phyloP scores from a whole-genome alignment of 1,140 invertebrate genomes.

The Leptinotarsa texana region DNA sequence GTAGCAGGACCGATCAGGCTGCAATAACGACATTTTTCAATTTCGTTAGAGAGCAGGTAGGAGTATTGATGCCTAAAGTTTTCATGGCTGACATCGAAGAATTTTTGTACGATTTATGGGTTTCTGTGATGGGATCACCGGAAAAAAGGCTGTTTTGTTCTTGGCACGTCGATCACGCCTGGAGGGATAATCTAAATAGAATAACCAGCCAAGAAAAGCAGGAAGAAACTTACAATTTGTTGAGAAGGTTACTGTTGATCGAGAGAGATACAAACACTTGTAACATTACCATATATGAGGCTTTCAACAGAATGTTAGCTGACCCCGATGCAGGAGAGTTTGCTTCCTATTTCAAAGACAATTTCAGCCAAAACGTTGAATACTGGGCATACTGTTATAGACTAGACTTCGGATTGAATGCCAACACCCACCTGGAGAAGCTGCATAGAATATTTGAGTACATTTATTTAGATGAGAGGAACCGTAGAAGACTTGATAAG shows the following conservation, averaged over 20 bases:
- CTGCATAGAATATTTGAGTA: constrained; percentile 23
- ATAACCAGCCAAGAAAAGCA: constrained; percentile 12
- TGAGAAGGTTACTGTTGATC: not conserved
- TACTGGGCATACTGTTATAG: constrained; percentile 27
- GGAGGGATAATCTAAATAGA: constrained; percentile 28
- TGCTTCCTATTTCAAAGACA: constrained; percentile 21
- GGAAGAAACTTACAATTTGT: not conserved
- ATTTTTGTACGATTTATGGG: constrained; percentile 32
- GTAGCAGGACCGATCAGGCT: constrained; percentile 13
- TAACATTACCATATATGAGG: not conserved
- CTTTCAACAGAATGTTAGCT: not conserved
- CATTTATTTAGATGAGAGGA: constrained; percentile 18
- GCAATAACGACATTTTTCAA: constrained; percentile 29
- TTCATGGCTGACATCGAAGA: constrained; percentile 37
- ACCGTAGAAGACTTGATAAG: not conserved
- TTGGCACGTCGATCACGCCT: constrained; percentile 34
- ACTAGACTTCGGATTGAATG: constrained; percentile 21
- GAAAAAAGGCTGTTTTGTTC: constrained; percentile 25
- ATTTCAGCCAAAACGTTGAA: constrained; percentile 18
- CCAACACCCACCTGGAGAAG: constrained; percentile 25
- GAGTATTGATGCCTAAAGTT: constrained; percentile 22
- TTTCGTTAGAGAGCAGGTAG: constrained; percentile 26
- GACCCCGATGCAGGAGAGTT: constrained; percentile 22
- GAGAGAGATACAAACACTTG: not conserved
- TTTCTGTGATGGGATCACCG: constrained; percentile 25